These are phyloP conservation scores for Montifringilla adamsi DNA, from an alignment of 2,113 vertebrate species.

Conservation along the genomic window DNA sequence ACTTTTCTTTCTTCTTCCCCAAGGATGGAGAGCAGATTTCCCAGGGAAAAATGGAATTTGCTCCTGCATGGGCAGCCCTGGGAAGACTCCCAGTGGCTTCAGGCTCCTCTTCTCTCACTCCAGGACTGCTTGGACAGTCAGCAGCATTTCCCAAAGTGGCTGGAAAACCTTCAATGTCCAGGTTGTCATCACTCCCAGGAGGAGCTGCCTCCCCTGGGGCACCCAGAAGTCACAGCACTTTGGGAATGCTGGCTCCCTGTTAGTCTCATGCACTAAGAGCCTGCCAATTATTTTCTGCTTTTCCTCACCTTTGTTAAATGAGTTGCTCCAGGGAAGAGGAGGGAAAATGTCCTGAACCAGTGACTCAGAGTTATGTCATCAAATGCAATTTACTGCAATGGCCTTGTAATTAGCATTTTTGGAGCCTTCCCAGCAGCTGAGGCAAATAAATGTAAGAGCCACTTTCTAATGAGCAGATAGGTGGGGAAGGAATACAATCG, in stretches of 20 bases:
- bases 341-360: neutral
- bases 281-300: neutral
- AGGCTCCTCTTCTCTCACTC: neutral
- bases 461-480: neutral
- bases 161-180: neutral
- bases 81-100: neutral
- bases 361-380: neutral
- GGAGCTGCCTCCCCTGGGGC: neutral
- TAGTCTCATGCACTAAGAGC: neutral
- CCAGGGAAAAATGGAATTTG: neutral
- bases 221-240: neutral
- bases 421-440: neutral
- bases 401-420: neutral
- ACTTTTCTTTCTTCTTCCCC: neutral
- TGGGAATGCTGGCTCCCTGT: neutral
- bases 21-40: neutral
- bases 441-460: neutral
- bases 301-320: neutral
- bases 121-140: accelerated
- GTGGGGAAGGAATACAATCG: neutral
- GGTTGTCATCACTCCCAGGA: neutral
- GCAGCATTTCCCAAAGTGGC: neutral
- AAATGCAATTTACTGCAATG: neutral
- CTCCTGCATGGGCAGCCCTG: neutral
- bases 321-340: neutral